A percentile compares a stretch with the other conserved stretches of the same genome.
phyloP scores from a whole-genome alignment of 2,797 vertebrate species.

The Siniperca obscura region DNA sequence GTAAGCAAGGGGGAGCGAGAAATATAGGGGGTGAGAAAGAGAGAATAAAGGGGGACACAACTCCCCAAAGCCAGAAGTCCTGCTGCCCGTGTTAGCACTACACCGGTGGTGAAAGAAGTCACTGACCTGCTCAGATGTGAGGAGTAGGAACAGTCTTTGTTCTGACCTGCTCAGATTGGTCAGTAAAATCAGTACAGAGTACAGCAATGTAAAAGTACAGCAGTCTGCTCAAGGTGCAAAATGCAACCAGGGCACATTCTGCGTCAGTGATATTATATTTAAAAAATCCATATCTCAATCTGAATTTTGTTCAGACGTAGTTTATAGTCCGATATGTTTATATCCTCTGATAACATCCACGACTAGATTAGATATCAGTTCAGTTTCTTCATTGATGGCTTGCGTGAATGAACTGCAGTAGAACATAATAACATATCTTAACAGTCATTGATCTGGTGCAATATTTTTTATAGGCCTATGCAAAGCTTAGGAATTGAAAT shows the following conservation, averaged over 20 bases:
- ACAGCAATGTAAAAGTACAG: not conserved
- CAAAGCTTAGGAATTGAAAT: not conserved
- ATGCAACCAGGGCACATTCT: not conserved
- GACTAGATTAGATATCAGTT: not conserved
- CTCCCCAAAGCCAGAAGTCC: slow-evolving; percentile 18
- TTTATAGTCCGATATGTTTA: not conserved
- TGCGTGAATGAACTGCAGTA: slow-evolving; percentile 12
- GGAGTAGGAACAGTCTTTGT: slow-evolving; percentile 1
- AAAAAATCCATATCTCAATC: slow-evolving; percentile 19
- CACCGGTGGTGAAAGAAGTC: slow-evolving; percentile 7
- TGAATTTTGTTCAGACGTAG: slow-evolving; percentile 2
- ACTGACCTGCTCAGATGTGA: not conserved
- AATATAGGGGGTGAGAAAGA: slow-evolving; percentile 15
- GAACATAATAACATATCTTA: not conserved
- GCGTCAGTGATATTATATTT: not conserved
- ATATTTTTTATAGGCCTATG: not conserved
- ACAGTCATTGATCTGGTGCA: not conserved
- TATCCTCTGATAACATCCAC: slow-evolving; percentile 17
- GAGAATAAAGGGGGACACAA: slow-evolving; percentile 40
- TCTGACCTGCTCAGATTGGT: not conserved
- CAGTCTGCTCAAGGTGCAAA: slow-evolving; percentile 6
- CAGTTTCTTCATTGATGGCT: not conserved
- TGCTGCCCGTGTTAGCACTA: not conserved
- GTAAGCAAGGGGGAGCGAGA: slow-evolving; percentile 8
- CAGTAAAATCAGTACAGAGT: slow-evolving; percentile 1